Percentiles rank a stretch among this genome's conserved stretches.
Evolutionary conservation across 64 coral and sea anemone genomes (phyloP).

Genomic region (Stichodactyla mertensii): DNA sequence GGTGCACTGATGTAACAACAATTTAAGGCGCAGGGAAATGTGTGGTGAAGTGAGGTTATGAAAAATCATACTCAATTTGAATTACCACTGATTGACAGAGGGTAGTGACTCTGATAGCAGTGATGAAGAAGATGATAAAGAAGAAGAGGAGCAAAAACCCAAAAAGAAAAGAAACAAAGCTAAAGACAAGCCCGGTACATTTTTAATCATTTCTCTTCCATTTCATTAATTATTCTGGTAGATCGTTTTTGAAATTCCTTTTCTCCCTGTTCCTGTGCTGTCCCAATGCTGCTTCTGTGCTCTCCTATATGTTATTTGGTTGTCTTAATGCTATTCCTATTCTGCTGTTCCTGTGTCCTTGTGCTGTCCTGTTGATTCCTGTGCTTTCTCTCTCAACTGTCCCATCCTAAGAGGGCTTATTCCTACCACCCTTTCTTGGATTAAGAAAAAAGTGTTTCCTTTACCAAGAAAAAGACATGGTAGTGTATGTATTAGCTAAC

Average conservation of each 20-base stretch:
- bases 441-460: too few relatives aligned
- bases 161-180: slow-evolving; percentile 24
- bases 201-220: background rate
- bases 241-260: too few relatives aligned
- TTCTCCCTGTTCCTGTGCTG: too few relatives aligned
- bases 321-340: background rate
- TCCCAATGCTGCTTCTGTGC: background rate
- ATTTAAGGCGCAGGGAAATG: too few relatives aligned
- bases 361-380: background rate
- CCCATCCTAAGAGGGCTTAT: too few relatives aligned
- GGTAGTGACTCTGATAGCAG: background rate
- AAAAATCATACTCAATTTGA: background rate
- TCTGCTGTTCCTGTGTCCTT: too few relatives aligned
- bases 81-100: background rate
- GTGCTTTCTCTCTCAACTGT: too few relatives aligned
- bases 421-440: too few relatives aligned
- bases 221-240: too few relatives aligned
- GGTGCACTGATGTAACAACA: too few relatives aligned
- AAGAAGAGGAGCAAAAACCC: background rate
- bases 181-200: background rate
- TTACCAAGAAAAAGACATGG: too few relatives aligned
- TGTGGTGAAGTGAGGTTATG: background rate
- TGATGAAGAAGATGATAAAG: slow-evolving; percentile 10
- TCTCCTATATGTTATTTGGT: too few relatives aligned
- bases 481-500: background rate